Conservation (phyloP, 64 coral and sea anemone species). For the Catalaphyllia jardinei region DNA sequence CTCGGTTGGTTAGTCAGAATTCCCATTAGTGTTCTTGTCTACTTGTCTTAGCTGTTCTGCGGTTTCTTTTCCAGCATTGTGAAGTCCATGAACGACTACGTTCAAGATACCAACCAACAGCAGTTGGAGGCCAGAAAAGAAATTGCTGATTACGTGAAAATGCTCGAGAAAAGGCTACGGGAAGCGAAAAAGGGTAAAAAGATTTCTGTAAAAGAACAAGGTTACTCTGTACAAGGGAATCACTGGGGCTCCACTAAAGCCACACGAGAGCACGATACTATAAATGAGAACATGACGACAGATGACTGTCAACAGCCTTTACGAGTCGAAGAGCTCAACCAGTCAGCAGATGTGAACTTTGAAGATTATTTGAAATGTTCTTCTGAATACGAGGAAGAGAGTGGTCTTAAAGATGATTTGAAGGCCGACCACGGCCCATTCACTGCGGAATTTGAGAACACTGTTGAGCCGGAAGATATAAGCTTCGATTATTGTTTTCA, state of each 20-base stretch:
- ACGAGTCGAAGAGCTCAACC: not conserved
- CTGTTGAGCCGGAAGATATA: not conserved
- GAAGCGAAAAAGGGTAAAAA: not conserved
- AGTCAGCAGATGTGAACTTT: not conserved
- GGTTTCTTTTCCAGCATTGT: constrained; percentile 32
- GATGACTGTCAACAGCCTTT: not conserved
- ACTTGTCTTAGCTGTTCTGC: not conserved
- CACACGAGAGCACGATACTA: not conserved
- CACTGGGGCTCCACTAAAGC: not conserved
- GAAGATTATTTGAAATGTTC: constrained; percentile 8
- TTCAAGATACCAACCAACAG: constrained; percentile 70
- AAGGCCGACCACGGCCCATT: not conserved
- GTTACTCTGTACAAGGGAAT: not conserved
- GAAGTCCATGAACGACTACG: constrained; percentile 69
- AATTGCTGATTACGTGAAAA: constrained; percentile 63
- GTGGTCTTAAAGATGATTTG: not conserved
- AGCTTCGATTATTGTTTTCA: not conserved
- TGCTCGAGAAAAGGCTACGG: constrained; percentile 52
- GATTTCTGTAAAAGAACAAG: not conserved
- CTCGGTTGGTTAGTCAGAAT: too few relatives aligned
- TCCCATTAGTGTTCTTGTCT: too few relatives aligned
- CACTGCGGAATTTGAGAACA: not conserved
- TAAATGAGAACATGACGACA: not conserved
- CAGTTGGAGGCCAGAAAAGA: constrained; percentile 62
- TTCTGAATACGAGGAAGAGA: not conserved